Evolutionary conservation across 1,140 invertebrate species (phyloP), one percentile per base, ranked within the genome.

Genomic region (Drosophila grimshawi): DNA sequence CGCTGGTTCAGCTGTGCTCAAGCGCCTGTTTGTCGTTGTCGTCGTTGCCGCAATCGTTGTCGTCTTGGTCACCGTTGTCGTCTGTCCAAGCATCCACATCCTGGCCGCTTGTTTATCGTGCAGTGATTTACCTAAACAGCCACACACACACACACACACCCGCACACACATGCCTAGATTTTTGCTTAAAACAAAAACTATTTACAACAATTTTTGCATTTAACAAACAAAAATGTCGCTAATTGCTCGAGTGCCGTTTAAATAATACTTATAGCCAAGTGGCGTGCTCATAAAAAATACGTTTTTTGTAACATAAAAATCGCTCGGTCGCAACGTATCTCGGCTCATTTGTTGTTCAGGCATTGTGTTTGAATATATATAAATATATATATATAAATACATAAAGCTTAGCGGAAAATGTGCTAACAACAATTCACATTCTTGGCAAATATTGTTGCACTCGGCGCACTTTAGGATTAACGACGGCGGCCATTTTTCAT

Each of bases 1-100:
- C 85, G 85, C 85, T 88, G 78, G 86, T 88, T 88, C 83, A 88
- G 83, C 85, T 89, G 85, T 80, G 85, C 86, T 81, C 72, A 78
- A 81, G 86, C 76, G 83, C 48, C 72, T 19, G 19, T 19, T 19
- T 19, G 19, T 19, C 56, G 62, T 75, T 35, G 68, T 67, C 19
- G 19, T 19, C 19, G 19, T 19, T 19, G 19, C 52, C 30, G 74
- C 68, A 57, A 53, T 69, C 55, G 76, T 80, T 78, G 66, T 46
- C 46, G 69, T 73, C 49, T 5, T 45, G 52, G 46, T 10, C 41
- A 43, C 52, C 51, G 49, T 51, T 19, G 27, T 56, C 32, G 55
- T 65, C 55, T 51, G 52, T 51, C 8, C 11, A 33, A n/a, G n/a
- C 39, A 60, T 51, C n/a, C 30, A 33, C 51, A 56, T 62, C 66